These are phyloP conservation scores for Trissolcus brochymenae DNA, from an alignment of 2,888 invertebrate species.

Conservation along the genomic window DNA sequence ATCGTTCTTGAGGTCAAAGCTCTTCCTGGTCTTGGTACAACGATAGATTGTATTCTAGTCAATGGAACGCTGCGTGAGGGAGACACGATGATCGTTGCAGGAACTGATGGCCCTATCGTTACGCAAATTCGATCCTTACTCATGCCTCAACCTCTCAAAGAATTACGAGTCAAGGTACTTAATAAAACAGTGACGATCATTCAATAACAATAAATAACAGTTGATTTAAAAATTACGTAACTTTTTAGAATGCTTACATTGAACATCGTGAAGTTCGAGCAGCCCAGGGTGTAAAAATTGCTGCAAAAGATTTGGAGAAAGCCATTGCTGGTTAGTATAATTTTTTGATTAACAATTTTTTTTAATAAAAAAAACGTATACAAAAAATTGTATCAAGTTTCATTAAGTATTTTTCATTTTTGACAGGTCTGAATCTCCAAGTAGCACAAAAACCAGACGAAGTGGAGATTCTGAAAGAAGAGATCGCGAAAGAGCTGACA, in stretches of 20 bases:
- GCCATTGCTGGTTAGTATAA: constrained; percentile 85
- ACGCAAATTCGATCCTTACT: constrained; percentile 97
- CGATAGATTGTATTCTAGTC: constrained; percentile 98
- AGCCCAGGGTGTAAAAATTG: constrained; percentile 98
- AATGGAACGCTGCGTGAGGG: constrained; percentile 96
- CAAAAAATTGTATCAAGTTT: constrained; percentile 1
- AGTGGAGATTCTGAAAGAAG: constrained; percentile 89
- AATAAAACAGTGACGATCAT: constrained; percentile 4
- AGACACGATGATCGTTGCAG: constrained; percentile 95
- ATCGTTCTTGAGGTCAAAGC: constrained; percentile 94
- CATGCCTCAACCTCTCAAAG: constrained; percentile 98
- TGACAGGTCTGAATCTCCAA: constrained; percentile 88
- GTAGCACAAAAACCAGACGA: constrained; percentile 96
- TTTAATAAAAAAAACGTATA: not conserved
- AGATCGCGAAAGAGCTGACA: constrained; percentile 91
- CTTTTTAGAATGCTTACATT: constrained; percentile 88
- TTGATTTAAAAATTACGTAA: not conserved
- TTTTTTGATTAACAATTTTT: constrained; percentile 11
- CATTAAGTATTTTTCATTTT: constrained; percentile 4
- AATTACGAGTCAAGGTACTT: constrained; percentile 93
- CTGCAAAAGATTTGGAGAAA: constrained; percentile 98
- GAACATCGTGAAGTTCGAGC: constrained; percentile 96
- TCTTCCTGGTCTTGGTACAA: constrained; percentile 96
- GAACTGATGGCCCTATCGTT: constrained; percentile 98
- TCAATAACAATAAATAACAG: not conserved